Base-by-base conservation (phyloP, 2,113 vertebrate species). In the Pseudorasbora parva region DNA sequence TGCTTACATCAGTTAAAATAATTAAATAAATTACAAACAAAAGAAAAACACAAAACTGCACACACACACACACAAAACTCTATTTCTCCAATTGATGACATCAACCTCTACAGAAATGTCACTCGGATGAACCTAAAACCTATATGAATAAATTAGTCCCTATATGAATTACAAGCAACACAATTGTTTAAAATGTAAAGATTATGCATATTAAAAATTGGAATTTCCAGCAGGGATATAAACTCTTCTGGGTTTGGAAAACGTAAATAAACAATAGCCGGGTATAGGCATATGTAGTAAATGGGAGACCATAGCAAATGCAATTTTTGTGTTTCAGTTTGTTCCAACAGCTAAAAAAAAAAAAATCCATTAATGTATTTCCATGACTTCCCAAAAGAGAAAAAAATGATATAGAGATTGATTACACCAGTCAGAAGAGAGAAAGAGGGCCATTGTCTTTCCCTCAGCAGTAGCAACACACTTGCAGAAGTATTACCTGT, bases 11-110 rank as follows among this genome's bases (percentile, higher is more conserved):
- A 51, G 14, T 49, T 73, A 17, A 66, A 66, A 79, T 57, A 45
- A 43, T n/a, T n/a, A n/a, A 85, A 59, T 25, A 78, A 75, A 45
- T 21, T 74, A 71, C 19, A 74, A 47, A 11, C 11, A 3, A 12
- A 47, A 47, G 14, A 30, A 30, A 30, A 49, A 9, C 47, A 5
- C 47, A 49, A 15, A 49, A 47, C 11, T 57, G 51, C 25, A 33
- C n/a, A n/a, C n/a, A n/a, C n/a, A n/a, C n/a, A 51, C 47, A n/a
- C 49, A 49, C 49, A 56, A 27, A 71, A 19, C 27, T 45, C 33
- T 37, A 37, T 12, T 56, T 9, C 15, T 74, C 14, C 23, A 51
- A 30, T 30, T 21, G 47, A 74, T 74, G 72, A 72, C 21, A 11
- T 47, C 15, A 27, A 15, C 15, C 25, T 45, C 0, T 19, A 74